phyloP scores from a whole-genome alignment of 2,113 vertebrate genomes.

The Gymnorhina tibicen region DNA sequence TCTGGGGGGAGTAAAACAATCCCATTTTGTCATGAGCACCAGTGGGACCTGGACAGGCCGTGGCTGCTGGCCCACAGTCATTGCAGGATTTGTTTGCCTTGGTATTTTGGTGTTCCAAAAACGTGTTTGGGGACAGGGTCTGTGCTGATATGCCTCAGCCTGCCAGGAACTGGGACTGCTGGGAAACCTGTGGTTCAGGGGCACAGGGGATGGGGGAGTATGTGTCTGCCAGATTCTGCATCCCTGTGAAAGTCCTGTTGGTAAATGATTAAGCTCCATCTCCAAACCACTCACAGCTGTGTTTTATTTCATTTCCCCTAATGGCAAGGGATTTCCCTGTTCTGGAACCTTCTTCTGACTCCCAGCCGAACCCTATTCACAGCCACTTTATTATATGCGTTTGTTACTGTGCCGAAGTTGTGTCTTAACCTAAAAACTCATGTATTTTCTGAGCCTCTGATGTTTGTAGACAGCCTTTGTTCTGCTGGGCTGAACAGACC shows the following conservation, averaged over 20 bases:
- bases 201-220: accelerated
- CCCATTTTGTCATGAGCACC: not conserved
- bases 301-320: conserved; percentile 13
- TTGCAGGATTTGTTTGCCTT: not conserved
- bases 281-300: not conserved
- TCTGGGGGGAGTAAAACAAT: not conserved
- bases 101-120: not conserved
- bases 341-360: not conserved
- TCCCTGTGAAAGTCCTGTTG: not conserved
- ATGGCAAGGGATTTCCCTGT: not conserved
- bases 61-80: not conserved
- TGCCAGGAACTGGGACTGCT: not conserved
- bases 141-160: not conserved
- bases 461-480: not conserved
- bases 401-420: not conserved
- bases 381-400: not conserved
- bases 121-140: not conserved
- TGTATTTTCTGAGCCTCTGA: not conserved
- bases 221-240: not conserved
- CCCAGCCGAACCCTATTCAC: not conserved
- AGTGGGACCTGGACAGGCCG: accelerated
- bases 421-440: not conserved
- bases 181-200: not conserved
- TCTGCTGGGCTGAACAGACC: not conserved
- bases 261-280: not conserved